phyloP scores from a whole-genome alignment of 2,113 vertebrate genomes.

The Datnioides undecimradiatus region DNA sequence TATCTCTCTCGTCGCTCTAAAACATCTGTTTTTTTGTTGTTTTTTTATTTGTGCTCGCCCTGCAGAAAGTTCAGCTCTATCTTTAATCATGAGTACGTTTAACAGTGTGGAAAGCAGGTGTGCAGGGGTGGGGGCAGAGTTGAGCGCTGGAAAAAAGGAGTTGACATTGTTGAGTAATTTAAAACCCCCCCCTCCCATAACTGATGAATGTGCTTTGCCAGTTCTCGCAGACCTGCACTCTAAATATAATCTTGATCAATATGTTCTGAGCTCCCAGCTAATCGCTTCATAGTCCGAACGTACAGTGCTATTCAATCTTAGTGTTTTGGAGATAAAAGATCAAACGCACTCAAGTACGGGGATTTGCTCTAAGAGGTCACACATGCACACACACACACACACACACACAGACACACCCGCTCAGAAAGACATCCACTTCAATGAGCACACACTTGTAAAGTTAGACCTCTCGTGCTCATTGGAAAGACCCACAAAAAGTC shows the following conservation, averaged over 20 bases:
- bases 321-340: constrained; percentile 61
- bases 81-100: constrained; percentile 24
- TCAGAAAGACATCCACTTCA: neutral
- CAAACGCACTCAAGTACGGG: constrained; percentile 45
- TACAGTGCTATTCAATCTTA: constrained; percentile 34
- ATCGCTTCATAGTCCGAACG: constrained; percentile 31
- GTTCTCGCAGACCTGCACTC: constrained; percentile 19
- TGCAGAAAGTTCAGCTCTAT: neutral
- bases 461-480: constrained; percentile 3
- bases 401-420: no score
- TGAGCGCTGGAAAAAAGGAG: neutral
- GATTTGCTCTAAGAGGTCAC: constrained; percentile 45
- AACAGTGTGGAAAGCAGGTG: neutral
- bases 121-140: neutral
- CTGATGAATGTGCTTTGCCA: constrained; percentile 42
- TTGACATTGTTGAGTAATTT: constrained; percentile 47
- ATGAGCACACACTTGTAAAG: neutral
- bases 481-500: constrained; percentile 1
- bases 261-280: constrained; percentile 47
- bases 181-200: constrained; percentile 42
- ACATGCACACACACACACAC: constrained; percentile 1
- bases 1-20: neutral
- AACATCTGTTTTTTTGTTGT: neutral
- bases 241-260: constrained; percentile 65
- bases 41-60: no score